Evolutionary conservation across 1,140 invertebrate species (phyloP).

Genomic region (Drosophila arizonae): DNA sequence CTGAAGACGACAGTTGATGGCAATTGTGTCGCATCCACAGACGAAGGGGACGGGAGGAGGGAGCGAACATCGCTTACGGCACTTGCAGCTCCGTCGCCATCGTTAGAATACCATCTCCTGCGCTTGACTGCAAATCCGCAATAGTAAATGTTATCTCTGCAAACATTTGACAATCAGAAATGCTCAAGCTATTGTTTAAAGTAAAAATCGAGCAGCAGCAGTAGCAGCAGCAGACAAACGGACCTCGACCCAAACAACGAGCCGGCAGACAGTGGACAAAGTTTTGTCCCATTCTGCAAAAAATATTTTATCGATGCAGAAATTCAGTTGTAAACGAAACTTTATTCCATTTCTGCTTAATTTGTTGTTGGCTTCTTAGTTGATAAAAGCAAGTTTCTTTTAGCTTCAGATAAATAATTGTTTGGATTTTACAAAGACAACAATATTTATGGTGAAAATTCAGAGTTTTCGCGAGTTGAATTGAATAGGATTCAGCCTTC

Average conservation of each 20-base stretch:
- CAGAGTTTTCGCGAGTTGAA: too few relatives aligned
- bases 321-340: too few relatives aligned
- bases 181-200: constrained; percentile 78
- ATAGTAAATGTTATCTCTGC: constrained; percentile 79
- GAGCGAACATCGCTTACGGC: constrained; percentile 44
- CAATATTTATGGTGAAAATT: too few relatives aligned
- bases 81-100: constrained; percentile 43
- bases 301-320: not conserved
- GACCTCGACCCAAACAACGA: constrained; percentile 49
- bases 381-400: too few relatives aligned
- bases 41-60: not conserved
- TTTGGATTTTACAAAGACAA: too few relatives aligned
- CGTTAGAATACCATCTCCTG: constrained; percentile 61
- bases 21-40: constrained; percentile 41
- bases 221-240: constrained; percentile 36
- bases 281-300: not conserved
- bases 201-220: constrained; percentile 72
- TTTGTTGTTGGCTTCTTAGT: too few relatives aligned
- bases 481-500: too few relatives aligned
- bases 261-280: constrained; percentile 46
- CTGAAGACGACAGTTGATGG: constrained; percentile 44
- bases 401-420: too few relatives aligned
- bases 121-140: constrained; percentile 68
- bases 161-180: constrained; percentile 81
- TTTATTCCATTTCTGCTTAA: too few relatives aligned